phyloP scores from a whole-genome alignment of 2,888 invertebrate genomes.

The Protonemura montana region DNA sequence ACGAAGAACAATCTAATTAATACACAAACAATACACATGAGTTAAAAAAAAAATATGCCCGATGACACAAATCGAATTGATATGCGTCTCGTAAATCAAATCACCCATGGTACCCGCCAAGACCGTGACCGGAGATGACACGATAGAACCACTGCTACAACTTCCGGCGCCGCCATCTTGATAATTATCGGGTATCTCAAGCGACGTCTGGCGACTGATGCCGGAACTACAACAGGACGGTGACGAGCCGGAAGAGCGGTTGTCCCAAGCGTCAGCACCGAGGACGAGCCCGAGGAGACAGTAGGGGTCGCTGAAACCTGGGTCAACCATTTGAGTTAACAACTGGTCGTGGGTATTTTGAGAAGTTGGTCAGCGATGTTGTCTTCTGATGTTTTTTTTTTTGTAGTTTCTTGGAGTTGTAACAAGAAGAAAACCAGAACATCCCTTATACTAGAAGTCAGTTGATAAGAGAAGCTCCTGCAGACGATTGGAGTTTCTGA shows the following conservation, averaged over 20 bases:
- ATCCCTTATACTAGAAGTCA: no score
- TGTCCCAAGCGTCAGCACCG: slow-evolving; percentile 29
- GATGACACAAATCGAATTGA: neutral
- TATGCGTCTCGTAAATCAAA: slow-evolving; percentile 16
- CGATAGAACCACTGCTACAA: slow-evolving; percentile 42
- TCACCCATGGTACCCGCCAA: slow-evolving; percentile 54
- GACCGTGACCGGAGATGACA: slow-evolving; percentile 54
- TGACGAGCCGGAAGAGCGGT: slow-evolving; percentile 43
- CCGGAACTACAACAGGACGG: slow-evolving; percentile 41
- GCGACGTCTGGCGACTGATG: slow-evolving; percentile 46
- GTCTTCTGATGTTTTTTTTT: no score
- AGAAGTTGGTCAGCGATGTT: no score
- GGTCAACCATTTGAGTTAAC: neutral
- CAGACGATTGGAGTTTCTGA: no score
- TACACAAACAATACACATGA: slow-evolving; percentile 45
- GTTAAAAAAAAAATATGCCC: slow-evolving; percentile 12
- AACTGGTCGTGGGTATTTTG: no score
- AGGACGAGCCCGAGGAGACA: slow-evolving; percentile 66
- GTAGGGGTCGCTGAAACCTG: slow-evolving; percentile 70
- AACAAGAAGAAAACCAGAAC: no score
- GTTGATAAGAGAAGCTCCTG: no score
- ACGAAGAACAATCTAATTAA: slow-evolving; percentile 28
- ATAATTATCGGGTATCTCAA: slow-evolving; percentile 35
- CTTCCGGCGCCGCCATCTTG: slow-evolving; percentile 43
- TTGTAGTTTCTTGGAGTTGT: no score